Conservation (phyloP, 2,888 invertebrate species). For the Cylindroiulus punctatus region DNA sequence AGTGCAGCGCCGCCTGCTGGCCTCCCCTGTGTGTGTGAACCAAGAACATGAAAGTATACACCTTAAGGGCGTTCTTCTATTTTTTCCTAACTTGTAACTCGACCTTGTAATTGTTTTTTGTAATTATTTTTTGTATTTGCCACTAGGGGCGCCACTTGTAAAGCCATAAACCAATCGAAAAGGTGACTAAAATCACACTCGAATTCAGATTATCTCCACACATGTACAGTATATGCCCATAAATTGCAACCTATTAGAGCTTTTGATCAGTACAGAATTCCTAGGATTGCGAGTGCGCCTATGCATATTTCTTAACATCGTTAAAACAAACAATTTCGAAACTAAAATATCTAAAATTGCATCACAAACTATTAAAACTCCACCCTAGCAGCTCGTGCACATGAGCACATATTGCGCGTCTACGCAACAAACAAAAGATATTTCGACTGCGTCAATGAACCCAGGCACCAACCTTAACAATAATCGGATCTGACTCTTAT, state of each 20-base stretch:
- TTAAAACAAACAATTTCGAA: neutral
- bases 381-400: neutral
- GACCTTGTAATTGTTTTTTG: too few relatives aligned
- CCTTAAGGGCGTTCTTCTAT: too few relatives aligned
- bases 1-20: too few relatives aligned
- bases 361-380: neutral
- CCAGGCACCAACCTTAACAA: neutral
- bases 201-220: neutral
- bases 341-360: neutral
- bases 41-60: too few relatives aligned
- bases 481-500: constrained; percentile 14
- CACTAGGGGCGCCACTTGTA: too few relatives aligned
- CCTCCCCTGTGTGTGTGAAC: too few relatives aligned
- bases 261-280: too few relatives aligned
- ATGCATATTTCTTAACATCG: neutral
- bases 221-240: neutral
- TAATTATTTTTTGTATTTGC: too few relatives aligned
- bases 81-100: too few relatives aligned
- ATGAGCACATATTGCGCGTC: neutral
- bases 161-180: neutral
- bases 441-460: constrained; percentile 25
- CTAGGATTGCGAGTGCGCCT: too few relatives aligned
- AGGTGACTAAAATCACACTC: neutral
- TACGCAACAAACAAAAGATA: constrained; percentile 9
- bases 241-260: too few relatives aligned